Percentiles rank a stretch among this genome's conserved stretches.
Conservation (phyloP, 1,140 invertebrate species). For the Apocrypta bakeri region DNA sequence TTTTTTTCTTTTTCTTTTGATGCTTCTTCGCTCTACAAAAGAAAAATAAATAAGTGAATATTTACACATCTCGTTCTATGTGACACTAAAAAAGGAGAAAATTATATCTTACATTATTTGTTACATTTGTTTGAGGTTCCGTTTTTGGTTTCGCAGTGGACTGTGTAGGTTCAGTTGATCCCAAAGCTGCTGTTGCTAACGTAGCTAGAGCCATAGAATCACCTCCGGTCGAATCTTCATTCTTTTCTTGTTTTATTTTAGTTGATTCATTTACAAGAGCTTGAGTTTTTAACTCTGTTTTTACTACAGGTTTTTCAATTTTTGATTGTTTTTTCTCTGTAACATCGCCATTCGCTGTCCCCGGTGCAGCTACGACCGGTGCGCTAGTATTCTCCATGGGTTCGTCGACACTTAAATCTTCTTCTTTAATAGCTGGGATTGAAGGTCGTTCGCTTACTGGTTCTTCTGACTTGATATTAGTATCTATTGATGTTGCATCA, state of each 20-base stretch:
- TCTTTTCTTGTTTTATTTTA: slow-evolving; percentile 61
- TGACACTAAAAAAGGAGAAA: background rate
- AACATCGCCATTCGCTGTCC: slow-evolving; percentile 55
- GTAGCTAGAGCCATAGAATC: slow-evolving; percentile 82
- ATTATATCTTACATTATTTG: slow-evolving; percentile 27
- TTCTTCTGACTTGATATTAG: background rate
- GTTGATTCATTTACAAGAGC: background rate
- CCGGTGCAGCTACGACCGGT: background rate
- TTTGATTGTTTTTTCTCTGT: slow-evolving; percentile 58
- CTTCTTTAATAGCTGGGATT: slow-evolving; percentile 5
- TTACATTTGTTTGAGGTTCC: slow-evolving; percentile 22
- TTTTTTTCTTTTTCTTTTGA: slow-evolving; percentile 73
- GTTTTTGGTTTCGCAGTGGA: slow-evolving; percentile 36
- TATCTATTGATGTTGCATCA: background rate
- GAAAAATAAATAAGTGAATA: slow-evolving; percentile 1
- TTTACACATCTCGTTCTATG: background rate
- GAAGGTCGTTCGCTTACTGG: background rate
- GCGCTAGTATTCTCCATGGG: slow-evolving; percentile 17
- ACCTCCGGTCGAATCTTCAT: slow-evolving; percentile 61
- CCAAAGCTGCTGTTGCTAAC: slow-evolving; percentile 82
- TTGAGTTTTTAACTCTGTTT: slow-evolving; percentile 58
- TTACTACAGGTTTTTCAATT: slow-evolving; percentile 50
- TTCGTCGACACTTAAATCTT: background rate
- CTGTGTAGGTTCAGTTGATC: slow-evolving; percentile 70
- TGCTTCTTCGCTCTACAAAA: slow-evolving; percentile 51